Conservation (phyloP, 2,888 invertebrate species). For the Arrhopalites spinosus region DNA sequence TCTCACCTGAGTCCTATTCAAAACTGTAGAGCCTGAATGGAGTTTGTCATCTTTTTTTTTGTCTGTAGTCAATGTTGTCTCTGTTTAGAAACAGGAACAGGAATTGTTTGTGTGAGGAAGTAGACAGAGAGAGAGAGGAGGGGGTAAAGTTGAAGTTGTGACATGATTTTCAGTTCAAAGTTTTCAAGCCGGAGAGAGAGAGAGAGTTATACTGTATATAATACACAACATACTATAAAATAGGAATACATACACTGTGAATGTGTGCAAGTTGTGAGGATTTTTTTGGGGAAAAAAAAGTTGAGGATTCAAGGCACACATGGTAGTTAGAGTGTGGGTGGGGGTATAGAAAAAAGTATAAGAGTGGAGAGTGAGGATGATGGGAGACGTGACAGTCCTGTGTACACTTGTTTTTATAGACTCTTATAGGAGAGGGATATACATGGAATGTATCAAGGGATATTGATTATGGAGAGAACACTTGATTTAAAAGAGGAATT, state of each 20-base stretch:
- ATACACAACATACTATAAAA: too few species aligned
- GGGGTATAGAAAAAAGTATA: background rate
- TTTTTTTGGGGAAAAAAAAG: too few species aligned
- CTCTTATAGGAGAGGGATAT: background rate
- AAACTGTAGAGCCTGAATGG: background rate
- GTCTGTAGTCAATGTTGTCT: background rate
- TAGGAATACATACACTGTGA: too few species aligned
- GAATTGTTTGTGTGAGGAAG: background rate
- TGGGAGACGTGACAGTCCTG: background rate
- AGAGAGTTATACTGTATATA: too few species aligned
- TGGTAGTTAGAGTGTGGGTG: background rate
- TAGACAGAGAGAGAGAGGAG: background rate
- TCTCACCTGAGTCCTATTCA: slow-evolving; percentile 31
- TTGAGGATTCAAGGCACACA: too few species aligned
- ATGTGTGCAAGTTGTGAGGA: too few species aligned
- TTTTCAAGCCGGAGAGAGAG: background rate
- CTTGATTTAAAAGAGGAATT: slow-evolving; percentile 31
- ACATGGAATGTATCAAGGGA: background rate
- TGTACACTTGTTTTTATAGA: background rate
- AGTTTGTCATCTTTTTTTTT: background rate
- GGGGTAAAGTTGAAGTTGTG: slow-evolving; percentile 5
- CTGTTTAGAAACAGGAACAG: too few species aligned
- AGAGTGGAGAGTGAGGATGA: background rate
- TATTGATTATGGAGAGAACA: slow-evolving; percentile 11
- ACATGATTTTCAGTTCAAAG: slow-evolving; percentile 8